phyloP scores from a whole-genome alignment of 2,113 vertebrate genomes.

The Pterophyllum scalare region DNA sequence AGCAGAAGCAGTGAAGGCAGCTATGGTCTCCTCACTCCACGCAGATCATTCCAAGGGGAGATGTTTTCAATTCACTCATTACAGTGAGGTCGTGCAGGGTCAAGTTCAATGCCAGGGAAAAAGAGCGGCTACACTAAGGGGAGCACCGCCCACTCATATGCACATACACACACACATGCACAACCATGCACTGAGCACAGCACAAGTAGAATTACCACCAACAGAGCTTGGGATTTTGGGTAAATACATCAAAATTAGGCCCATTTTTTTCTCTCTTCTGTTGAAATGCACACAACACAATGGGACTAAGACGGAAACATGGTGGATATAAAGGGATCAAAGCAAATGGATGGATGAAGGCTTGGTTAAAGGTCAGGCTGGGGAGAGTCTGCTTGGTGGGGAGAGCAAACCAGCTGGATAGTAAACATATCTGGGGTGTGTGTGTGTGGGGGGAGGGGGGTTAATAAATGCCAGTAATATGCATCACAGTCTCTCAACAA shows the following conservation, averaged over 20 bases:
- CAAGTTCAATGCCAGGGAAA: constrained; percentile 99
- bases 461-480: constrained; percentile 97
- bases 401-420: constrained; percentile 30
- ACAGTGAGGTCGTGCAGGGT: constrained; percentile 92
- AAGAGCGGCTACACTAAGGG: constrained; percentile 88
- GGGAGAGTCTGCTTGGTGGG: neutral
- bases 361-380: constrained; percentile 28
- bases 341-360: constrained; percentile 4
- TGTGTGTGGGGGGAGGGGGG: no score
- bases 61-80: constrained; percentile 99
- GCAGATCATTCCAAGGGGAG: constrained; percentile 97
- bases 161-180: constrained; percentile 40
- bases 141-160: constrained; percentile 83
- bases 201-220: constrained; percentile 84
- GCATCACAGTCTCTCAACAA: constrained; percentile 72
- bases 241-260: constrained; percentile 91
- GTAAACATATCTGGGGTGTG: constrained; percentile 31
- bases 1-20: constrained; percentile 71
- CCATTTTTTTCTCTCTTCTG: no score
- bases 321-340: constrained; percentile 39
- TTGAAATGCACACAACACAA: no score
- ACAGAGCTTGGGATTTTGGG: constrained; percentile 80
- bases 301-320: neutral
- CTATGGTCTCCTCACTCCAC: constrained; percentile 87
- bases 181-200: constrained; percentile 25